A percentile compares a stretch with the other conserved stretches of the same genome.
phyloP scores from a whole-genome alignment of 2,888 invertebrate species.

The Scotopteryx bipunctaria region DNA sequence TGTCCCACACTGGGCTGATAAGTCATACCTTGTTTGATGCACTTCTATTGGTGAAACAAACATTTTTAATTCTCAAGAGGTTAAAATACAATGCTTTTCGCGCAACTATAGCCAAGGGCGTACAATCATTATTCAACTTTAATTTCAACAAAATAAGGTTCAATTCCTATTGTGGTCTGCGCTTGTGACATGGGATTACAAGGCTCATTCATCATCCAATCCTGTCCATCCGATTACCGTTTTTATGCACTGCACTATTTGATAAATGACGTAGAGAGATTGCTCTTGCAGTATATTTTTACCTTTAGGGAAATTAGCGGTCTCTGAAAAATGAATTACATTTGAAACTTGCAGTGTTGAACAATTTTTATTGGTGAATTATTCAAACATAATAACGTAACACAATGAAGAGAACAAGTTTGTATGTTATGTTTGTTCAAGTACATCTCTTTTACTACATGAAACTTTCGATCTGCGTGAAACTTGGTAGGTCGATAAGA shows the following conservation, averaged over 20 bases:
- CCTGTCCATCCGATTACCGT: conserved; percentile 19
- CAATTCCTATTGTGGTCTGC: not conserved
- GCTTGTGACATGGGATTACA: conserved; percentile 10
- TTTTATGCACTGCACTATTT: conserved; percentile 16
- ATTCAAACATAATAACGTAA: no score
- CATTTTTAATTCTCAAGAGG: not conserved
- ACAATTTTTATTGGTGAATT: no score
- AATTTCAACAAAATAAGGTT: conserved; percentile 1
- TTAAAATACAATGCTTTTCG: not conserved
- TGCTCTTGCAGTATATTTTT: not conserved
- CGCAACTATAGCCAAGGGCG: not conserved
- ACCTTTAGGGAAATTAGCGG: not conserved
- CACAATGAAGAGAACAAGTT: no score
- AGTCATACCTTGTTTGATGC: no score
- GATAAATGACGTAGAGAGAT: conserved; percentile 9
- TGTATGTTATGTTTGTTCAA: no score
- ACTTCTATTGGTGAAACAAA: no score
- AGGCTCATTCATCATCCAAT: conserved; percentile 20
- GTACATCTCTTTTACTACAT: no score
- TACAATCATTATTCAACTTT: not conserved
- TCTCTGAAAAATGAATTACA: no score
- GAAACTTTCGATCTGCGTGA: no score
- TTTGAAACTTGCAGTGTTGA: no score
- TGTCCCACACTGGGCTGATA: no score
- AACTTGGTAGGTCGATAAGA: no score